Evolutionary conservation across 1,140 invertebrate species (phyloP), one percentile per base, ranked within the genome.

Genomic region (Drosophila lini): DNA sequence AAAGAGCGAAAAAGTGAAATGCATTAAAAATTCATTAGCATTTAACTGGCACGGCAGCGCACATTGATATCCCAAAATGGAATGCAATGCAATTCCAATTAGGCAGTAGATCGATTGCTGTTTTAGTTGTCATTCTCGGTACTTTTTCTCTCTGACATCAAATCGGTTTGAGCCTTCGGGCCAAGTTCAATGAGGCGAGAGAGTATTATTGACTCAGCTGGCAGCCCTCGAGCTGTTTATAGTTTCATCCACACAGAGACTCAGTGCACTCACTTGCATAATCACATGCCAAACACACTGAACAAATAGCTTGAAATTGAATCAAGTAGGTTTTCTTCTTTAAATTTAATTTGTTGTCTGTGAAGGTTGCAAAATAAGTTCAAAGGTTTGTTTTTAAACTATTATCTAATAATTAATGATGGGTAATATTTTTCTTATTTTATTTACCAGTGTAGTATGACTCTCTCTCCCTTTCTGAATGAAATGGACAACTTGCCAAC

Each of bases 21-120:
- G 50, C 60, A 80, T 86, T 86, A 88, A 83, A 77, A 88, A 88
- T 88, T 80, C 67, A 86, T 86, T 80, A 82, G 76, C 83, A 77
- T 80, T 73, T 70, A 74, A 79, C 70, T 62, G 83, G 53, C 62
- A 60, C 25, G 34, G 50, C 32, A 53, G 50, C 15, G 50, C 16
- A 28, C 36, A 67, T 75, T 47, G 53, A 73, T 61, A 73, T 61
- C 19, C 53, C 31, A 31, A 22, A 38, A 19, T 28, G 36, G 19
- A 38, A 25, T 59, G 34, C 31, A 48, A 53, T 69, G 41, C 16
- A 74, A 45, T 67, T 56, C 19, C 50, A 63, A 63, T 74, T 63
- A 55, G 41, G 11, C 31, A 31, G n/a, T 5, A 47, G 44, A 71
- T 71, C 68, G 68, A 71, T 58, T 58, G 52, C 42, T 16, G 36